These are phyloP conservation scores for Sturnus vulgaris DNA, from an alignment of 2,113 vertebrate genomes.

Conservation along the genomic window DNA sequence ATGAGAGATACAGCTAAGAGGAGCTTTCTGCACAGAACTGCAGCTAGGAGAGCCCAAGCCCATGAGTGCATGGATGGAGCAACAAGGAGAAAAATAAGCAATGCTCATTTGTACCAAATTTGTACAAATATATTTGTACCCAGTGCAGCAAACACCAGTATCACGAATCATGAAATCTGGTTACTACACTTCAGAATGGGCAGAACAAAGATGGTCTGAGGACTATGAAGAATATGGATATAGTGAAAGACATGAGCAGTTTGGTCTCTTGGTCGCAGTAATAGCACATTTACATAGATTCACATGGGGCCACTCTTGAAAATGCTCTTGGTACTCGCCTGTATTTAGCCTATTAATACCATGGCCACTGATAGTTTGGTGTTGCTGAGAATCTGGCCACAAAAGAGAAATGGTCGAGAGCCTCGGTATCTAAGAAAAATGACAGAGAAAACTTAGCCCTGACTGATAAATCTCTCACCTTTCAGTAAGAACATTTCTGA, in stretches of 20 bases:
- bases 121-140: not conserved
- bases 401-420: not conserved
- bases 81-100: not conserved
- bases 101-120: not conserved
- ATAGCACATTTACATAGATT: not conserved
- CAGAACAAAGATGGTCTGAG: not conserved
- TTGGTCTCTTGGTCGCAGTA: not conserved
- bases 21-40: not conserved
- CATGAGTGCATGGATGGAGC: accelerated
- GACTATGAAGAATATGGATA: not conserved
- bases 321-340: not conserved
- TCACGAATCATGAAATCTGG: not conserved
- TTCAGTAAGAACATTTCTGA: not conserved
- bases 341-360: not conserved
- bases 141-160: not conserved
- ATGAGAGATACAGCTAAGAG: not conserved
- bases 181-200: not conserved
- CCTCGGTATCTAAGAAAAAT: not conserved
- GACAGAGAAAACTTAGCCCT: not conserved
- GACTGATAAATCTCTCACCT: not conserved
- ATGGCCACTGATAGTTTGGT: not conserved
- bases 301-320: not conserved
- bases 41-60: not conserved
- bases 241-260: not conserved
- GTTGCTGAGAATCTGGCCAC: not conserved